These are phyloP conservation scores for Empidonax traillii DNA, from an alignment of 2,113 vertebrate genomes.

Conservation along the genomic window DNA sequence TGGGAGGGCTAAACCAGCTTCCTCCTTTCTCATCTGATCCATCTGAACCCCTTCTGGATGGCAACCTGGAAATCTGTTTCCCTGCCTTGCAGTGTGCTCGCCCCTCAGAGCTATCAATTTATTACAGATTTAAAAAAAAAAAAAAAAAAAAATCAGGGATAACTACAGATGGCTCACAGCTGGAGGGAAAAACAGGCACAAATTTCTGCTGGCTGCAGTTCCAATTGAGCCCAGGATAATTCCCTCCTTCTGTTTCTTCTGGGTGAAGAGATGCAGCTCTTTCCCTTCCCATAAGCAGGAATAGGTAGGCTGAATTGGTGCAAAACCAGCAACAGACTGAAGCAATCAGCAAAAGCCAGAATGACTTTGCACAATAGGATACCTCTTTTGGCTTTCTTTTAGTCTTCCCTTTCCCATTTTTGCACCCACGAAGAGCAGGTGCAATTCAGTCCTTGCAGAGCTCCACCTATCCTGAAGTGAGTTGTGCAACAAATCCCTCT, in stretches of 20 bases:
- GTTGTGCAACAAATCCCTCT: not conserved
- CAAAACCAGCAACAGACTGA: not conserved
- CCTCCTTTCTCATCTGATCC: not conserved
- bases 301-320: not conserved
- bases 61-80: not conserved
- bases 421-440: not conserved
- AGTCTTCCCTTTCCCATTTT: not conserved
- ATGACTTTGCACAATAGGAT: not conserved
- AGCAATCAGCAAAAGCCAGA: not conserved
- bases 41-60: not conserved
- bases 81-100: not conserved
- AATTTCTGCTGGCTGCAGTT: slow-evolving; percentile 40
- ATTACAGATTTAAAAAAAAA: not conserved
- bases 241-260: slow-evolving; percentile 40
- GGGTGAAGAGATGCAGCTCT: slow-evolving; percentile 7
- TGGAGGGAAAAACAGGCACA: slow-evolving; percentile 22
- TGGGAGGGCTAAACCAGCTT: not conserved
- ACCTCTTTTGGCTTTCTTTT: not conserved
- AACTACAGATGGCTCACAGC: slow-evolving; percentile 43
- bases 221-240: slow-evolving; percentile 16
- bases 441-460: not conserved
- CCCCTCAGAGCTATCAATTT: not conserved
- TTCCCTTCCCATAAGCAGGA: not conserved
- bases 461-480: not conserved
- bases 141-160: not conserved